phyloP scores from a whole-genome alignment of 2,113 vertebrate genomes.

The Trichomycterus rosablanca region DNA sequence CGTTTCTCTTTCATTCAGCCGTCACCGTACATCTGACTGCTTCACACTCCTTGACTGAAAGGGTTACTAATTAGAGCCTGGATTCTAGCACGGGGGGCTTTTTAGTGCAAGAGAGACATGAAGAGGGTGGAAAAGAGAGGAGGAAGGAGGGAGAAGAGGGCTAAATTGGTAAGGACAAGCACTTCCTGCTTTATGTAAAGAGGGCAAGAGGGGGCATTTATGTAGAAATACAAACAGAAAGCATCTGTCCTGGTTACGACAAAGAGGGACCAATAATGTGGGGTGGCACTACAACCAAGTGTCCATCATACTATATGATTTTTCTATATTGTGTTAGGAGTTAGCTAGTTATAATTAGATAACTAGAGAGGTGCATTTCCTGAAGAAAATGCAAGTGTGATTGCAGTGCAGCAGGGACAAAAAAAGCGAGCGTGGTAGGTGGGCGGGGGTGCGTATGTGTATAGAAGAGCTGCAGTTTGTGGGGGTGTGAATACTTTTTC shows the following conservation, averaged over 20 bases:
- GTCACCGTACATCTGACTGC: conserved; percentile 41
- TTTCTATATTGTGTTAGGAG: too few species aligned
- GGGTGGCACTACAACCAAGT: too few species aligned
- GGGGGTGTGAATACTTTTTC: too few species aligned
- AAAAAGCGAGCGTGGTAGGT: too few species aligned
- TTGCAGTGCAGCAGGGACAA: too few species aligned
- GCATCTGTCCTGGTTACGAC: conserved; percentile 31
- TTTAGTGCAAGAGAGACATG: conserved; percentile 27
- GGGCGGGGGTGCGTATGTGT: too few species aligned
- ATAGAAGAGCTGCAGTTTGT: too few species aligned
- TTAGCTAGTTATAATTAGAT: too few species aligned
- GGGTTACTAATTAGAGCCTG: conserved; percentile 45
- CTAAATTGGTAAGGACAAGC: conserved; percentile 35
- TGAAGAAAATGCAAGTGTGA: too few species aligned
- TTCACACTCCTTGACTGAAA: conserved; percentile 42
- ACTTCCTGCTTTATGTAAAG: conserved; percentile 42
- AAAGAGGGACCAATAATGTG: conserved; percentile 20
- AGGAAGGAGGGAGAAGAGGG: conserved; percentile 29
- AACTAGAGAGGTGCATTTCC: too few species aligned
- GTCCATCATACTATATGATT: too few species aligned
- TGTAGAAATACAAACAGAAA: conserved; percentile 18
- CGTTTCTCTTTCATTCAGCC: conserved; percentile 46
- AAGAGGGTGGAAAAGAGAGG: conserved; percentile 25
- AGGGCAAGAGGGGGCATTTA: conserved; percentile 35
- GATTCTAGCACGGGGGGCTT: conserved; percentile 41